Evolutionary conservation across 2,797 vertebrate species (phyloP).

Genomic region (Aotus griseimembra): DNA sequence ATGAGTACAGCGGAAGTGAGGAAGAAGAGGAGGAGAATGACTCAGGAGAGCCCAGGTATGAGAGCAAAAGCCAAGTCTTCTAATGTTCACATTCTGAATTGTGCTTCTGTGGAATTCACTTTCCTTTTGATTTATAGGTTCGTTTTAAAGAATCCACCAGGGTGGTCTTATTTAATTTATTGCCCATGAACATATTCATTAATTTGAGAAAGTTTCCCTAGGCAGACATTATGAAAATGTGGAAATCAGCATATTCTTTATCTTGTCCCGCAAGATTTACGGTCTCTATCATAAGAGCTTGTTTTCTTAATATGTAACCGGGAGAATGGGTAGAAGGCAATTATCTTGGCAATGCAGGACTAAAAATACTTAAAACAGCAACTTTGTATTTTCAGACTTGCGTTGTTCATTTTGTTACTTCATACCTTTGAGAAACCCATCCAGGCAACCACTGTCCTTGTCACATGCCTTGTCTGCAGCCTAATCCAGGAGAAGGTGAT

Average conservation of each 20-base stretch:
- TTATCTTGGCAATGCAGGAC: background rate
- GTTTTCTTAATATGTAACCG: background rate
- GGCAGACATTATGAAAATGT: background rate
- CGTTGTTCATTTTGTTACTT: background rate
- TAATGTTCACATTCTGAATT: background rate
- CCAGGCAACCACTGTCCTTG: background rate
- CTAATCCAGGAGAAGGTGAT: background rate
- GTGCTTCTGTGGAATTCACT: background rate
- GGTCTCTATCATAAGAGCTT: background rate
- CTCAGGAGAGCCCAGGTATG: slow-evolving; percentile 94
- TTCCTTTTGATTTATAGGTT: slow-evolving; percentile 56
- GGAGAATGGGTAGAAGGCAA: background rate
- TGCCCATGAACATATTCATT: slow-evolving; percentile 11
- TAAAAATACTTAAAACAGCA: background rate
- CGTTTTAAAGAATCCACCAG: slow-evolving; percentile 14
- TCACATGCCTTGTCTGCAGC: background rate
- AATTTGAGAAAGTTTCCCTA: background rate
- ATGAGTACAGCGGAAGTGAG: slow-evolving; percentile 98
- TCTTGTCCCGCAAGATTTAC: slow-evolving; percentile 36
- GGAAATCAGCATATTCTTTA: slow-evolving; percentile 56
- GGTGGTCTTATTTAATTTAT: slow-evolving; percentile 46
- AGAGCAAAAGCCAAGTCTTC: background rate
- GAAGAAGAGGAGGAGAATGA: slow-evolving; percentile 98
- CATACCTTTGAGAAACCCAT: background rate
- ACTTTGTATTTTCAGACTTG: background rate